These are phyloP conservation scores for Napeogenes inachia DNA, from an alignment of 2,888 invertebrate species.

Conservation along the genomic window DNA sequence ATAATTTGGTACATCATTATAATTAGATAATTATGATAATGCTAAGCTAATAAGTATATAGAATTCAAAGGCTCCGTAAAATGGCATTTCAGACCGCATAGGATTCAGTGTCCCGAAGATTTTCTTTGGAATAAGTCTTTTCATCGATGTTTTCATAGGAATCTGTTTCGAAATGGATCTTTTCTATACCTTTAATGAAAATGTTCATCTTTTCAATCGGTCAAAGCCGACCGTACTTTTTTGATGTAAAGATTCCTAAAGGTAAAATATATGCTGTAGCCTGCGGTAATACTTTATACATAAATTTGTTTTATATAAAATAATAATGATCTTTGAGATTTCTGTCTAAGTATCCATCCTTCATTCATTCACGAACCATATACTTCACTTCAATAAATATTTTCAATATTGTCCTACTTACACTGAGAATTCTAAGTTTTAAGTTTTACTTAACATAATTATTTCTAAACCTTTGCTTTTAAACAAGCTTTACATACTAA, in stretches of 20 bases:
- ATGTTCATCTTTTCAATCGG: conserved; percentile 8
- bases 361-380: too few relatives aligned
- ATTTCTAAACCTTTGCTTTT: too few relatives aligned
- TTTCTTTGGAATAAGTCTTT: conserved; percentile 20
- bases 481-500: not conserved
- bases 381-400: too few relatives aligned
- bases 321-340: too few relatives aligned
- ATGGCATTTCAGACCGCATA: conserved; percentile 18
- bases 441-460: too few relatives aligned
- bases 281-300: too few relatives aligned
- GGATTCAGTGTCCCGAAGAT: conserved; percentile 23
- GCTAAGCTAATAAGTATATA: not conserved
- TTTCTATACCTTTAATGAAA: conserved; percentile 7
- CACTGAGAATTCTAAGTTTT: too few relatives aligned
- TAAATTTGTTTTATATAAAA: too few relatives aligned
- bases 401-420: too few relatives aligned
- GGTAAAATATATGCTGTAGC: too few relatives aligned
- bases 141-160: conserved; percentile 16
- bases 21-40: not conserved
- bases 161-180: conserved; percentile 16
- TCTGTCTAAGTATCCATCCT: too few relatives aligned
- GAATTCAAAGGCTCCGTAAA: conserved; percentile 1
- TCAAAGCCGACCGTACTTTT: conserved; percentile 2
- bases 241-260: not conserved
- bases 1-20: not conserved